A percentile compares a stretch with the other conserved stretches of the same genome.
Conservation (phyloP, 2,888 invertebrate species). For the Orthosia gothica region DNA sequence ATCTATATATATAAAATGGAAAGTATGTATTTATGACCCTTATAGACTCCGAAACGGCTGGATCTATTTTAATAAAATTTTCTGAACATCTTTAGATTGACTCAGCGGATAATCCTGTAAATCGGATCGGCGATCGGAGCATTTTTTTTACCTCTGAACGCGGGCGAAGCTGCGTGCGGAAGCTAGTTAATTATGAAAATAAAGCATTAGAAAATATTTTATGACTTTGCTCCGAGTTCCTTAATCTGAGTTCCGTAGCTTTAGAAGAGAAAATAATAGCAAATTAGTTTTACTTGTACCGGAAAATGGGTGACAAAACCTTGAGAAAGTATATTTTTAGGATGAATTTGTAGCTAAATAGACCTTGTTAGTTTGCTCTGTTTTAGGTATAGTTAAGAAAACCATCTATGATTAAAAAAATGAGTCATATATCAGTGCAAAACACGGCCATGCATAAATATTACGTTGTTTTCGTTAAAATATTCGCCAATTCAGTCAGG, state of each 20-base stretch:
- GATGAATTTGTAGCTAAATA: background rate
- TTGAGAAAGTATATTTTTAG: slow-evolving; percentile 3
- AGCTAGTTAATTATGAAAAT: background rate
- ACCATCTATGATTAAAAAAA: background rate
- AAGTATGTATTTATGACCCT: too few species aligned
- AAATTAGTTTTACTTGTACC: background rate
- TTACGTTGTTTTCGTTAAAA: background rate
- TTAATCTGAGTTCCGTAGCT: background rate
- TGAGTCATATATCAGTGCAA: background rate
- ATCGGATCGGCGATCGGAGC: too few species aligned
- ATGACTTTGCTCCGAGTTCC: background rate
- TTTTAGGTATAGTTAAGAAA: background rate
- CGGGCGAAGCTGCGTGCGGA: too few species aligned
- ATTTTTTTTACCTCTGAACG: too few species aligned
- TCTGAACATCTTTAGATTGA: too few species aligned
- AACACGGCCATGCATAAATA: background rate
- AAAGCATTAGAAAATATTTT: background rate
- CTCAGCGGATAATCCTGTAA: too few species aligned
- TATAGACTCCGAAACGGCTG: too few species aligned
- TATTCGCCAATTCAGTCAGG: background rate
- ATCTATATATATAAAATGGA: too few species aligned
- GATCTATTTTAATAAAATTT: too few species aligned
- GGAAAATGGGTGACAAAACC: background rate
- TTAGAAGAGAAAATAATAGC: slow-evolving; percentile 2
- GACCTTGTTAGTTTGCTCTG: background rate